These are phyloP conservation scores for Penelope pileata DNA, from an alignment of 2,113 vertebrate species.

Conservation along the genomic window DNA sequence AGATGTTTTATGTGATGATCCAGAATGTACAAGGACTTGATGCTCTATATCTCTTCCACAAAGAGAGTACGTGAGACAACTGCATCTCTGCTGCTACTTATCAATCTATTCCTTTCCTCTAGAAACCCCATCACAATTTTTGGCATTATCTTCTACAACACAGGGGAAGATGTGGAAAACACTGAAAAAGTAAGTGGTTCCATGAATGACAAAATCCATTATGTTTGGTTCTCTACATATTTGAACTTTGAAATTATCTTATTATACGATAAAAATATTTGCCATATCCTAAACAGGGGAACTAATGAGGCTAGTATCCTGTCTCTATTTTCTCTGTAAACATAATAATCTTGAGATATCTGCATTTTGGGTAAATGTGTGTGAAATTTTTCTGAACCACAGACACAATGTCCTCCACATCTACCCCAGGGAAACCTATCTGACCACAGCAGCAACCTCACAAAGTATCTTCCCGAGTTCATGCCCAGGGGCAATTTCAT, in stretches of 20 bases:
- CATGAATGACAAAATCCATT: not conserved
- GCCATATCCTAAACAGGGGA: not conserved
- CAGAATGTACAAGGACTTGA: not conserved
- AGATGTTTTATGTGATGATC: not conserved
- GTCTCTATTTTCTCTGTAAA: not conserved
- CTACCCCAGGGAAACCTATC: not conserved
- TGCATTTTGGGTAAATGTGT: not conserved
- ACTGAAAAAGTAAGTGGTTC: not conserved
- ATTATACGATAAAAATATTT: not conserved
- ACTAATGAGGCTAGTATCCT: not conserved
- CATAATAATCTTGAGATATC: not conserved
- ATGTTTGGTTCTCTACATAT: not conserved
- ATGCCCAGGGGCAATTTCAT: slow-evolving; percentile 48
- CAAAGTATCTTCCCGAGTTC: slow-evolving; percentile 31
- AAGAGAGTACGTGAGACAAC: not conserved
- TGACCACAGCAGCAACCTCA: slow-evolving; percentile 15
- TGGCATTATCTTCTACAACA: not conserved
- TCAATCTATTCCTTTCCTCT: not conserved
- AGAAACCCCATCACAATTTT: not conserved
- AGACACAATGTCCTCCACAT: not conserved
- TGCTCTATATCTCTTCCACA: not conserved
- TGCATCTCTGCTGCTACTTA: not conserved
- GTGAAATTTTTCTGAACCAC: not conserved
- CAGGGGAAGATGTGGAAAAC: not conserved
- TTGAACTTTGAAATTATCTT: not conserved